phyloP scores from a whole-genome alignment of 2,797 vertebrate species.

The Gambusia yucatana region DNA sequence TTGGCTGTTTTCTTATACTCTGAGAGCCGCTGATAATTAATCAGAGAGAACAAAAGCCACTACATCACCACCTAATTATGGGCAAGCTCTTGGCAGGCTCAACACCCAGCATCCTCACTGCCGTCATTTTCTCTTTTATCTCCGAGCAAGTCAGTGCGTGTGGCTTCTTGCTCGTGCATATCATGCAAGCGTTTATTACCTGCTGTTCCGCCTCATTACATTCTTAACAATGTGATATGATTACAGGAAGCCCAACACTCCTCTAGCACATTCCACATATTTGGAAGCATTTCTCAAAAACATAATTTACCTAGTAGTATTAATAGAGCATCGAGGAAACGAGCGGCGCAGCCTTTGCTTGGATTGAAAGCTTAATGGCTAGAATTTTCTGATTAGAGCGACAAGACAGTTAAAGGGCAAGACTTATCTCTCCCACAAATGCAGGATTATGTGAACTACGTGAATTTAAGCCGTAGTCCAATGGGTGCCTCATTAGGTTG shows the following conservation, averaged over 20 bases:
- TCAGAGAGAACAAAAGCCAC: slow-evolving; percentile 74
- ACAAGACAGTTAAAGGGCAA: slow-evolving; percentile 19
- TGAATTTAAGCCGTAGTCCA: not conserved
- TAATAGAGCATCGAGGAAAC: slow-evolving; percentile 7
- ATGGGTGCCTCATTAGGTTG: not conserved
- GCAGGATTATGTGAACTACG: slow-evolving; percentile 2
- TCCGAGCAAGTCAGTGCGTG: slow-evolving; percentile 15
- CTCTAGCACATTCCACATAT: slow-evolving; percentile 39
- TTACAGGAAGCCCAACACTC: slow-evolving; percentile 44
- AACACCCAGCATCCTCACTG: slow-evolving; percentile 41
- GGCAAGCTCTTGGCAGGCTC: slow-evolving; percentile 66
- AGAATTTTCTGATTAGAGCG: slow-evolving; percentile 11
- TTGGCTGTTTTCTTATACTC: slow-evolving; percentile 67
- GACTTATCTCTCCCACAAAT: slow-evolving; percentile 3
- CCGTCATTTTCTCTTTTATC: slow-evolving; percentile 45
- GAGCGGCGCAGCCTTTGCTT: not conserved
- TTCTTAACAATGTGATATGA: slow-evolving; percentile 45
- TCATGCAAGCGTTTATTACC: slow-evolving; percentile 36
- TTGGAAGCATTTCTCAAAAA: slow-evolving; percentile 44
- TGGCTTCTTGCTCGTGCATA: slow-evolving; percentile 7
- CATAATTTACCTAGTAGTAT: slow-evolving; percentile 33
- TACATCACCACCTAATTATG: slow-evolving; percentile 74
- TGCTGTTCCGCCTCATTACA: slow-evolving; percentile 61
- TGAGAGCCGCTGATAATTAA: slow-evolving; percentile 72
- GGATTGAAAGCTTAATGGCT: slow-evolving; percentile 14